Evolutionary conservation across 2,113 vertebrate species (phyloP), one percentile per base, ranked within the genome.

Genomic region (Corythoichthys intestinalis): DNA sequence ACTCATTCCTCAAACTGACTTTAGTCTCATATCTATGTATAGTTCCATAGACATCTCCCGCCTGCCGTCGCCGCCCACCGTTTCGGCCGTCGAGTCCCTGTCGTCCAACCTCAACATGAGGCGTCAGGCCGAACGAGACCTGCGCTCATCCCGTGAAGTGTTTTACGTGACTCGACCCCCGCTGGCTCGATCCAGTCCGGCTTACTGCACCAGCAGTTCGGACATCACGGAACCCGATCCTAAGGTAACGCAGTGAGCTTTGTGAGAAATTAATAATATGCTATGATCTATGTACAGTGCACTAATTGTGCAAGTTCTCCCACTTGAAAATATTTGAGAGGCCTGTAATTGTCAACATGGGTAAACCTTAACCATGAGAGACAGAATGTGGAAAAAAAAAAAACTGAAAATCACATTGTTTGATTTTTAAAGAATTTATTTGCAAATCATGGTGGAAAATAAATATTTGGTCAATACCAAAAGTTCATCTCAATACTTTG

Each of bases 201-300:
- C 96, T 0, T 98, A 98, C 87, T 98, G 96, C 91, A 98, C 96
- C 0, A 98, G 96, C 92, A 96, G 96, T 91, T 98, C 96, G 0
- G 96, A 98, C 89, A 97, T 98, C 86, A 98, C 96, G 0, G 96
- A 97, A 59, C 96, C 96, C 0, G 95, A 97, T 81, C 95, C 94
- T 34, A 97, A 97, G 92, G 92, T 93, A 76, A 2, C 10, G 20
- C 9, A 12, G 28, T 50, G 0, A 50, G 48, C 10, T 20, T 9
- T 8, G 14, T 8, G 17, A 7, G 6, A 2, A 52, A 52, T 17
- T 5, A 44, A 44, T 44, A 44, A 44, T 44, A 44, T 44, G 41
- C 41, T 4, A 41, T 41, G 39, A 41, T 41, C 39, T 3, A 41
- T 41, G 20, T 28, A 28, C 20, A 28, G 20, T 28, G 20, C 20